Percentiles rank a stretch among this genome's conserved stretches.
These are phyloP conservation scores for Greenwoodochromis staneri DNA, from an alignment of 2,113 vertebrate species.

Conservation along the genomic window DNA sequence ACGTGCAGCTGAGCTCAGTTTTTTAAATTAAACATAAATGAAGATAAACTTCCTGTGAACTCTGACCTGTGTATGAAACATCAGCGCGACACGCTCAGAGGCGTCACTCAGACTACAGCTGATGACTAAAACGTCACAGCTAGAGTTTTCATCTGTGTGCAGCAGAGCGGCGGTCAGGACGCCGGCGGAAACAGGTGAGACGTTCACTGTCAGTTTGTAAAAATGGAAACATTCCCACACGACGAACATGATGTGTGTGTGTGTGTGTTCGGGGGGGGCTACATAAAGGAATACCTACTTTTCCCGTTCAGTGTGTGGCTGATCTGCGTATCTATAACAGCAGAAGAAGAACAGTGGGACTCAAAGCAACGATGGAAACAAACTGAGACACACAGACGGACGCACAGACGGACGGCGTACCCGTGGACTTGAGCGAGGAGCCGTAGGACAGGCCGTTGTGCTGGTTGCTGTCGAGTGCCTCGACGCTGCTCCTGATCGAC, in stretches of 20 bases:
- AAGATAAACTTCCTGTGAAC: not conserved
- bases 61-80: not conserved
- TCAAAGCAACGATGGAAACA: not conserved
- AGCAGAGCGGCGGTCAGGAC: not conserved
- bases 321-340: slow-evolving; percentile 57
- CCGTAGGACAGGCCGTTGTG: slow-evolving; percentile 76
- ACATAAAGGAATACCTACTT: slow-evolving; percentile 50
- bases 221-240: not conserved
- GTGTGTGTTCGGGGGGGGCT: not conserved
- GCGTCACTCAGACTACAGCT: accelerated
- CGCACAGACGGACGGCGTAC: slow-evolving; percentile 46
- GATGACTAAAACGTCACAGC: not conserved
- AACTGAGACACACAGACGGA: not conserved
- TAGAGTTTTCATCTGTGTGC: not conserved
- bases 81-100: not conserved
- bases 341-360: not conserved
- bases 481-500: slow-evolving; percentile 70
- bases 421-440: slow-evolving; percentile 73
- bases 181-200: not conserved
- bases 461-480: slow-evolving; percentile 70
- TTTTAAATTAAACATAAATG: not conserved
- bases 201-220: not conserved
- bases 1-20: not conserved
- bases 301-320: slow-evolving; percentile 61
- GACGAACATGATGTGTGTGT: not conserved